Conservation (phyloP, 2,113 vertebrate species). For the Limnothrissa miodon region DNA sequence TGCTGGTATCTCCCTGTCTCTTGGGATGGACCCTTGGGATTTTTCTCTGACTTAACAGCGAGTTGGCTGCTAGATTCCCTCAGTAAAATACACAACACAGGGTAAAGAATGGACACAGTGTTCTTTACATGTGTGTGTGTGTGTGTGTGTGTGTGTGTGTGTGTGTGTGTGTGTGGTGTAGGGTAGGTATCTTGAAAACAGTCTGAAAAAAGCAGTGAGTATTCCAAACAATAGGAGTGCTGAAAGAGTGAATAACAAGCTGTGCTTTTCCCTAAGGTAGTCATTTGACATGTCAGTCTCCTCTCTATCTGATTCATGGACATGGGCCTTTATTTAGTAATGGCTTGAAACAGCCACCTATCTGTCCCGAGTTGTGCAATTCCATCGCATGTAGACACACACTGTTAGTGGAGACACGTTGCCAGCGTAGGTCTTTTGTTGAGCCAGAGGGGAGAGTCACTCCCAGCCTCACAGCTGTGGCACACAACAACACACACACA, state of each 20-base stretch:
- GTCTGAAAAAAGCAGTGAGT: background rate
- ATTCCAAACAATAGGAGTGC: background rate
- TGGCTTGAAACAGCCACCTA: slow-evolving; percentile 10
- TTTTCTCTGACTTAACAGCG: background rate
- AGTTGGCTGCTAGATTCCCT: background rate
- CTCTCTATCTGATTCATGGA: slow-evolving; percentile 7
- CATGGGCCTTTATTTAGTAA: background rate
- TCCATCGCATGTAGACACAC: slow-evolving; percentile 55
- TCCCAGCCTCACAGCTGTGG: slow-evolving; percentile 72
- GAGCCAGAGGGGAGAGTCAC: slow-evolving; percentile 58
- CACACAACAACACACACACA: slow-evolving; percentile 53
- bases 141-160: background rate
- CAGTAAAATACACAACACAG: background rate
- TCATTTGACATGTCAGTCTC: slow-evolving; percentile 1
- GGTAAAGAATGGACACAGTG: background rate
- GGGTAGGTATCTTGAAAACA: background rate
- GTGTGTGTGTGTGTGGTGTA: background rate
- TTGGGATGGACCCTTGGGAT: background rate
- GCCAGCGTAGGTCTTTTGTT: slow-evolving; percentile 69
- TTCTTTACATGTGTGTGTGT: background rate
- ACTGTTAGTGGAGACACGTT: slow-evolving; percentile 70
- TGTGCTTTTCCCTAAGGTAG: background rate
- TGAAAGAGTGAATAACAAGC: background rate
- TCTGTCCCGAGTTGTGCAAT: slow-evolving; percentile 59
- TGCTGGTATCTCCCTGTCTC: background rate